A percentile compares a stretch with the other conserved stretches of the same genome.
Evolutionary conservation across 2,797 vertebrate species (phyloP).

Genomic region (Coluber constrictor): DNA sequence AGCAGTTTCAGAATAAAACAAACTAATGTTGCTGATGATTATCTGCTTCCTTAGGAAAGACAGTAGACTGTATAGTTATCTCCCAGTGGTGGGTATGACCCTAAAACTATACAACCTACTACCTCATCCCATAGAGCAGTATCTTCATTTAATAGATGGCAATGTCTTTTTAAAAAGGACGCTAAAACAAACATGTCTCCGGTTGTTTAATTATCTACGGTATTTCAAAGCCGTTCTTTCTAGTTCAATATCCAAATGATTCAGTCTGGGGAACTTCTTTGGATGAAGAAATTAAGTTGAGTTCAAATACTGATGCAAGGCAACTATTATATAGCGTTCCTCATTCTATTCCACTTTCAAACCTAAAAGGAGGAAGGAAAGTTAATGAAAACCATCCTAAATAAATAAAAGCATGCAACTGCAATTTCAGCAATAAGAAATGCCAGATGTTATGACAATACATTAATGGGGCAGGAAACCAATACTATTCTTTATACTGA

Average conservation of each 20-base stretch:
- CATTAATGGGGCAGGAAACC: neutral
- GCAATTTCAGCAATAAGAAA: slow-evolving; percentile 6
- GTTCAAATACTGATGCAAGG: neutral
- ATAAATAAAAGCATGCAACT: neutral
- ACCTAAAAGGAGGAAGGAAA: slow-evolving; percentile 49
- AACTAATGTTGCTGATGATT: slow-evolving; percentile 41
- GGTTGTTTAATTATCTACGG: neutral
- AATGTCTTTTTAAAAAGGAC: neutral
- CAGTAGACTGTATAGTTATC: slow-evolving; percentile 99
- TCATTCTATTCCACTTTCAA: neutral
- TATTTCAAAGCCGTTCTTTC: neutral
- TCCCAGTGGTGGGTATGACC: slow-evolving; percentile 98
- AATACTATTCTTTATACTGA: neutral
- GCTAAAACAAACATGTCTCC: neutral
- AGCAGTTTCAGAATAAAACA: neutral
- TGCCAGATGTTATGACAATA: neutral
- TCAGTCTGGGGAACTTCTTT: neutral
- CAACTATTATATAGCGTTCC: neutral
- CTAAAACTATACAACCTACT: slow-evolving; percentile 99
- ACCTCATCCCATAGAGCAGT: slow-evolving; percentile 93
- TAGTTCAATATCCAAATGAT: neutral
- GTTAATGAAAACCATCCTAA: neutral
- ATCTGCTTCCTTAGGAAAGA: slow-evolving; percentile 92
- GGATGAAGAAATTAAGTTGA: neutral
- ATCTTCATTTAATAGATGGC: slow-evolving; percentile 40